Percentiles rank a stretch among this genome's conserved stretches.
Evolutionary conservation across 1,140 invertebrate species (phyloP).

Genomic region (Ptiloglossa arizonensis): DNA sequence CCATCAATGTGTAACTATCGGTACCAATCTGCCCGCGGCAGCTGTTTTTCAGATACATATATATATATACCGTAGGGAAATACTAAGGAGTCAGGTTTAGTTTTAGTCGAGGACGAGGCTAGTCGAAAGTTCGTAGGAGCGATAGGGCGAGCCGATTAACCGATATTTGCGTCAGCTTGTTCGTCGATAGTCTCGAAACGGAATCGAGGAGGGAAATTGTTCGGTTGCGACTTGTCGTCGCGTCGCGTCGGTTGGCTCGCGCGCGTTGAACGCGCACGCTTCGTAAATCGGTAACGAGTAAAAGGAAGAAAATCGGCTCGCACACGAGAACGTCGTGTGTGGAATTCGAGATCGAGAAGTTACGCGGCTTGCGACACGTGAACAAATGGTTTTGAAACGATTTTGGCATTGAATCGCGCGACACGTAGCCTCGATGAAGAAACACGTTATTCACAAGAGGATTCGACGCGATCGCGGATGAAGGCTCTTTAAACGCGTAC

Average conservation of each 20-base stretch:
- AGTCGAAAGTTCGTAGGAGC: too few relatives aligned
- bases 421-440: constrained; percentile 56
- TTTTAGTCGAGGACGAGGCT: too few relatives aligned
- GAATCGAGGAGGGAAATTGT: too few relatives aligned
- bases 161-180: too few relatives aligned
- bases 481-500: background rate
- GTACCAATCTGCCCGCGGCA: too few relatives aligned
- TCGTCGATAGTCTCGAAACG: too few relatives aligned
- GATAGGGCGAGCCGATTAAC: too few relatives aligned
- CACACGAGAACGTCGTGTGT: constrained; percentile 19
- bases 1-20: too few relatives aligned
- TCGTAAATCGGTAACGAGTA: constrained; percentile 8
- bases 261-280: background rate
- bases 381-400: constrained; percentile 61
- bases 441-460: constrained; percentile 44
- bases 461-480: constrained; percentile 2
- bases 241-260: background rate
- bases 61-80: too few relatives aligned
- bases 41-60: too few relatives aligned
- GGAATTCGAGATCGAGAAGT: constrained; percentile 47
- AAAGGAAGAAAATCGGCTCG: constrained; percentile 44
- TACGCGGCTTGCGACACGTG: constrained; percentile 46
- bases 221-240: too few relatives aligned
- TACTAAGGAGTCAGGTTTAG: too few relatives aligned
- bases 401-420: constrained; percentile 66